A percentile compares a stretch with the other conserved stretches of the same genome.
Evolutionary conservation across 2,888 invertebrate genomes (phyloP).

Genomic region (Listrodromus nycthemerus): DNA sequence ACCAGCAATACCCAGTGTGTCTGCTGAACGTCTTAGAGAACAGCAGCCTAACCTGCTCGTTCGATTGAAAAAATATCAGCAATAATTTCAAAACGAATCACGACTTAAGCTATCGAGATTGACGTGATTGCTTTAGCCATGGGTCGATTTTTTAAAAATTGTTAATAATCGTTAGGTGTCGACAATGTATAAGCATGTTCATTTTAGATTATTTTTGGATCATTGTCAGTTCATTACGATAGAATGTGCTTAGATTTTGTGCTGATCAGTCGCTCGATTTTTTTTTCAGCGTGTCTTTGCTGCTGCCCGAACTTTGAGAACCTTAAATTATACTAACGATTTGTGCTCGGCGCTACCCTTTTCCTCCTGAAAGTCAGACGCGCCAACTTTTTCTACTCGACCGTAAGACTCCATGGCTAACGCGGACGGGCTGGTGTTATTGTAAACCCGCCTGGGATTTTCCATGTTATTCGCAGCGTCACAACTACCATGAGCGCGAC

Average conservation of each 20-base stretch:
- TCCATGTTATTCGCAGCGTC: constrained; percentile 3
- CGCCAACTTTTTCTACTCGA: constrained; percentile 11
- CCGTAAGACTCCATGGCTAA: constrained; percentile 4
- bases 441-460: constrained; percentile 3
- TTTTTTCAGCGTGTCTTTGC: constrained; percentile 34
- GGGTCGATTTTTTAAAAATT: too few species aligned
- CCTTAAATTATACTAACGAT: background rate
- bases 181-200: too few species aligned
- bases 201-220: too few species aligned
- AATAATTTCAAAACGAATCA: too few species aligned
- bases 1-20: background rate
- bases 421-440: constrained; percentile 31
- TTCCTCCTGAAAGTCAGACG: constrained; percentile 21
- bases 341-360: background rate
- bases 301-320: constrained; percentile 18
- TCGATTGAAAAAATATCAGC: too few species aligned
- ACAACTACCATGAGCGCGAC: constrained; percentile 11
- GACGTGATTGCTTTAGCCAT: too few species aligned
- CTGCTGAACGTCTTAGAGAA: background rate
- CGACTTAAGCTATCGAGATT: too few species aligned
- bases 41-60: too few species aligned
- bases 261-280: constrained; percentile 20
- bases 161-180: too few species aligned
- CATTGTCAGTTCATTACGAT: background rate
- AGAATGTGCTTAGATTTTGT: background rate